Conservation (phyloP, 2,113 vertebrate species). For the Hemicordylus capensis region DNA sequence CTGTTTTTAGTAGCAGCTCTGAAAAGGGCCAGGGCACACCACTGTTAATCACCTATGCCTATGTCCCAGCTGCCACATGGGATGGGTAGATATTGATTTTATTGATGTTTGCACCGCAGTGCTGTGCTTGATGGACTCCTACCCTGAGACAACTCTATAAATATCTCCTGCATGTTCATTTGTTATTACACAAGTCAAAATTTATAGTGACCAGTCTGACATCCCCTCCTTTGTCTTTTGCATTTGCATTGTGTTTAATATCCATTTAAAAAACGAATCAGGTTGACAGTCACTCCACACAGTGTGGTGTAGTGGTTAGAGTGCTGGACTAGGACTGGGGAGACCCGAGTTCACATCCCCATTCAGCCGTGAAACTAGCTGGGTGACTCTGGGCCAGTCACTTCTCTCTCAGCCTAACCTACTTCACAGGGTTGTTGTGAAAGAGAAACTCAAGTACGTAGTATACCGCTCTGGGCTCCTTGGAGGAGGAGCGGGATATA, state of each 20-base stretch:
- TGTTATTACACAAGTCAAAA: neutral
- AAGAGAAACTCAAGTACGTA: too few relatives aligned
- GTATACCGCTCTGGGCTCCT: too few relatives aligned
- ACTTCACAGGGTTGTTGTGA: too few relatives aligned
- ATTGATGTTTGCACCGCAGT: neutral
- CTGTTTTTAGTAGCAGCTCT: neutral
- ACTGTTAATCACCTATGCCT: neutral
- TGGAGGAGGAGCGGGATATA: too few relatives aligned
- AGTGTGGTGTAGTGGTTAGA: too few relatives aligned
- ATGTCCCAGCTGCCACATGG: neutral
- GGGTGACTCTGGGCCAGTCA: too few relatives aligned
- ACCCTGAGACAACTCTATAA: slow-evolving; percentile 2
- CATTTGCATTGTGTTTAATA: neutral
- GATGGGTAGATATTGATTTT: slow-evolving; percentile 4
- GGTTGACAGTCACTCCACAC: neutral
- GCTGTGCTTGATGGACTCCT: neutral
- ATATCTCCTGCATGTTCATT: neutral
- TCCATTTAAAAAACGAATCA: neutral
- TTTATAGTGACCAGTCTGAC: neutral
- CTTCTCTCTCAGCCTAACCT: too few relatives aligned
- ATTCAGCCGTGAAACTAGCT: too few relatives aligned
- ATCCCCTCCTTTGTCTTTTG: neutral
- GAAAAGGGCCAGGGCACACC: neutral
- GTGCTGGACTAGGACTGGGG: too few relatives aligned
- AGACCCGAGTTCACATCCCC: too few relatives aligned